Evolutionary conservation across 2,797 vertebrate species (phyloP).

Genomic region (Danio kyathit): DNA sequence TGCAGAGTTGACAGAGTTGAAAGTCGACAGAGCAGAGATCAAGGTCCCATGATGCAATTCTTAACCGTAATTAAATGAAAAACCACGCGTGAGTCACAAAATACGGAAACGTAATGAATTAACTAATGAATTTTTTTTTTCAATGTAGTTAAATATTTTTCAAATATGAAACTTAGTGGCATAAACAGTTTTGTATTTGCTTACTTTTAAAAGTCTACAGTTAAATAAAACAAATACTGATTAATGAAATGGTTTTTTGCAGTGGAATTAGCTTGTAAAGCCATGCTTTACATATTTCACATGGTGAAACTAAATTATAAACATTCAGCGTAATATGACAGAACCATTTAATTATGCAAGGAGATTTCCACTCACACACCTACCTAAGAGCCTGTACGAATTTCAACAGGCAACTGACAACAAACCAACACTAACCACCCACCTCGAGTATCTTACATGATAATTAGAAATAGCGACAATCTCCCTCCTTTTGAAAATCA

Average conservation of each 20-base stretch:
- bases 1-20: too few species aligned
- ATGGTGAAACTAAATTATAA: neutral
- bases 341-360: neutral
- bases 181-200: too few species aligned
- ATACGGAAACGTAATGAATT: too few species aligned
- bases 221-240: neutral
- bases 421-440: constrained; percentile 18
- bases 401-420: constrained; percentile 18
- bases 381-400: neutral
- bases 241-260: neutral
- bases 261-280: neutral
- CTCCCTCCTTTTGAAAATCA: constrained; percentile 48
- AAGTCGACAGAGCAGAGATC: too few species aligned
- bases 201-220: neutral
- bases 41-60: too few species aligned
- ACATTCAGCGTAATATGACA: neutral
- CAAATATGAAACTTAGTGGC: too few species aligned
- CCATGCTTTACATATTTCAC: constrained; percentile 7
- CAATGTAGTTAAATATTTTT: too few species aligned
- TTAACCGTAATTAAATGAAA: too few species aligned
- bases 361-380: neutral
- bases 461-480: constrained; percentile 32
- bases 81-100: too few species aligned
- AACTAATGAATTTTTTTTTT: too few species aligned
- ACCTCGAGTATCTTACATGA: constrained; percentile 13